Evolutionary conservation across 92 coral and sea anemone species (phyloP), one percentile per base, ranked within the genome.

Genomic region (Paragorgia papillata): DNA sequence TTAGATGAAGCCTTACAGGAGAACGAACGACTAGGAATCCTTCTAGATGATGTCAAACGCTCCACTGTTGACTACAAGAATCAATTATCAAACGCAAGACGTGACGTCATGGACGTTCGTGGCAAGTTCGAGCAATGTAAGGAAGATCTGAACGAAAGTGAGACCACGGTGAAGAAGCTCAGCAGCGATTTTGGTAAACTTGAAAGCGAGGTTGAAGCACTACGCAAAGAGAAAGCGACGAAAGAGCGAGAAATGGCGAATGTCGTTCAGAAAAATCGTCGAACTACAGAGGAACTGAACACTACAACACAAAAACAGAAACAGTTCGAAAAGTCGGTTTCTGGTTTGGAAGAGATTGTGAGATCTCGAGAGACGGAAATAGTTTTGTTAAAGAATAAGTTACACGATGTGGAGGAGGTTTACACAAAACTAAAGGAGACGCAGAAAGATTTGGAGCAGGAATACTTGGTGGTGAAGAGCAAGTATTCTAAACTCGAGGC

Each of bases 401-500:
- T 93, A 18, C 81, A 81, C 34, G 85, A 70, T 13, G 87, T 88
- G 3, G 92, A 93, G 33, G 82, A 80, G 15, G 75, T 88, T 1
- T 86, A 88, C 83, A 88, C 89, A 20, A 86, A 76, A 64, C 89
- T 91, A 21, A 90, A 88, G 75, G 97, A 90, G 13, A 91, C 74
- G 73, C 87, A 85, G 43, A 87, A 80, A 66, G 97, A 90, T 33
- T 73, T 93, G 37, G 96, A 93, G 41, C 76, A 62, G 29, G 75
- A 69, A 27, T 30, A 32, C 28, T 7, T 69, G 31, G 60, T 69
- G 21, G 58, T 29, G 43, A 46, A 69, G 24, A 46, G 60, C 75
- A 69, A 69, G 43, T 48, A 69, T 20, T 46, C 75, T 3, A 69
- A 69, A 31, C 75, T 69, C 9, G 75, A 69, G 49, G 75, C 75